Base-by-base conservation (phyloP, 2,888 invertebrate species). In the Amiota mariae region DNA sequence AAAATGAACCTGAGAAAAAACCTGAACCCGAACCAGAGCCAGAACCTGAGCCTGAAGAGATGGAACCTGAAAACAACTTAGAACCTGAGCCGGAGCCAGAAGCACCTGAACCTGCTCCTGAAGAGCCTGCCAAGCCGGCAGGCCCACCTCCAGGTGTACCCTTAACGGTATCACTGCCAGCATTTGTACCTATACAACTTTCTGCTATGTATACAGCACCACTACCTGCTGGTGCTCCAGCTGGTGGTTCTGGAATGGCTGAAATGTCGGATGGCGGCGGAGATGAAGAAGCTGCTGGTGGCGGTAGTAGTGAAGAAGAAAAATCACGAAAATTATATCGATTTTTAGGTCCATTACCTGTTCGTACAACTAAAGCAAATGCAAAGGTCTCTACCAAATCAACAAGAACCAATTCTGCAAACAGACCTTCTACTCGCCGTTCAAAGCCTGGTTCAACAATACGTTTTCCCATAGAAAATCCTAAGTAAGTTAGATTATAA, bases 151-250 rank as follows among this genome's bases (percentile, higher is more conserved):
- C 89, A 3, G 85, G 85, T 10, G 86, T 86, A 0, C 89, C 90
- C 2, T 68, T 88, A 0, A 88, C 90, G 1, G 88, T 89, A 0
- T 88, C 89, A 0, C 72, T 89, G 74, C 89, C 89, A 46, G 89
- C 89, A 61, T 87, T 89, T 74, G 89, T 89, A 36, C 89, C 89
- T 70, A 89, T 89, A 24, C 89, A 89, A 76, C 73, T 89, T 18
- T 87, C 89, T 1, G 89, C 89, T 13, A 89, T 89, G 89, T 89
- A 86, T 87, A 64, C 91, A 89, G 87, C 90, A 91, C 9, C 88
- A 87, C 80, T 85, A 88, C 71, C 88, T 89, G 80, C 86, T 89
- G 24, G 89, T 88, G 77, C 84, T 64, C 79, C 76, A 57, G 15
- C 77, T 1, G 89, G 77, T 72, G 1, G 82, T 70, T 3, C 68